Evolutionary conservation across 2,888 invertebrate genomes (phyloP), one percentile per base, ranked within the genome.

Genomic region (Drepana falcataria): DNA sequence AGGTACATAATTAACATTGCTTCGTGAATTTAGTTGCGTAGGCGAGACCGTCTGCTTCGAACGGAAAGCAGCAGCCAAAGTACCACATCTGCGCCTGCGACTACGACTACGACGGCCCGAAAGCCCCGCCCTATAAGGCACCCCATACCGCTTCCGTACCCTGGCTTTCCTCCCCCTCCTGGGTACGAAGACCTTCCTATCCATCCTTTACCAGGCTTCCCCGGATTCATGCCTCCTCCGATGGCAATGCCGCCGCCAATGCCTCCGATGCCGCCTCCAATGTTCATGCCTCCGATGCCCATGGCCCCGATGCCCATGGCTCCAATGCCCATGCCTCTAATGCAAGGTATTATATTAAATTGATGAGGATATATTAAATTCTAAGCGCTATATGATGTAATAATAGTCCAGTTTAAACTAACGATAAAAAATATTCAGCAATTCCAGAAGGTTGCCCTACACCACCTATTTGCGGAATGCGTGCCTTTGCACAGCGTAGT

Each of bases 401-500:
- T 40, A 40, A 40, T 4, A 48, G 33, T 1, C 37, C n/a, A n/a
- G 2, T 2, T 40, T 2, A 49, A 21, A 37, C 3, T 5, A 33
- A 37, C 37, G 3, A 5, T 9, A 2, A 2, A 4, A n/a, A 5
- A 35, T 6, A 21, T 49, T 21, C 49, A 49, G 37, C 3, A 37
- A 35, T 49, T 44, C 60, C 65, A 1, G 60, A 57, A 2, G 68
- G 70, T 7, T 83, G 82, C 48, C 77, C 76, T 0, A 65, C 68
- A 4, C 74, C 77, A 4, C 76, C 76, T 2, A 55, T 63, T 2
- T 80, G 81, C 58, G 65, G 68, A 4, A 6, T 7, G 7, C 21
- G 21, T 21, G 21, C 21, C 21, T 21, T 21, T 1, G 21, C 21
- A 21, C 21, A 21, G 21, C 21, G 21, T 21, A 21, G 21, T 21